These are phyloP conservation scores for Kuschelorhynchus macadamiae DNA, from an alignment of 2,888 invertebrate species.

Conservation along the genomic window DNA sequence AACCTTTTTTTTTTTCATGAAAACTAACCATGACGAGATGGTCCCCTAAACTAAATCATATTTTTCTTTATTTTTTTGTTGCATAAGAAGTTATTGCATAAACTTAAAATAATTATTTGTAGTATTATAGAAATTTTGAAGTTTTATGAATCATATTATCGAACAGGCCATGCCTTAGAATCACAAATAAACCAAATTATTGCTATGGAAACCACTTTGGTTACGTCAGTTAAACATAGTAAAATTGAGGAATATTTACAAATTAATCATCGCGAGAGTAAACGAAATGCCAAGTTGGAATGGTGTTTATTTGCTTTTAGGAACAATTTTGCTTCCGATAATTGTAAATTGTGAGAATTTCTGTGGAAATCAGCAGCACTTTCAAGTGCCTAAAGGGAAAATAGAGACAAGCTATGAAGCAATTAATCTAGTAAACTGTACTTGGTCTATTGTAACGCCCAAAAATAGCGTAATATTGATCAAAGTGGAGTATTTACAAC, in stretches of 20 bases:
- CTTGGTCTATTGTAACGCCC: conserved; percentile 35
- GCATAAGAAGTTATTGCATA: too few relatives aligned
- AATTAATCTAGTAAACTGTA: conserved; percentile 16
- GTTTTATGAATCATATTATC: background rate
- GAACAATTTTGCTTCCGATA: conserved; percentile 9
- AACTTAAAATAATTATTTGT: too few relatives aligned
- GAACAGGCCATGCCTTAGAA: conserved; percentile 1
- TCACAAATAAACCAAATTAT: background rate
- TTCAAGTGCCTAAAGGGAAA: conserved; percentile 22
- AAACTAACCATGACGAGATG: too few relatives aligned
- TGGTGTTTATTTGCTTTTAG: conserved; percentile 26
- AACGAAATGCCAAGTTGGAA: conserved; percentile 32
- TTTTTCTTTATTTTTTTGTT: too few relatives aligned
- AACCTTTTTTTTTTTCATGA: too few relatives aligned
- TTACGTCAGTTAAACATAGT: conserved; percentile 14
- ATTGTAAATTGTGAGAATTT: conserved; percentile 22
- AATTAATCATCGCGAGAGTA: conserved; percentile 3
- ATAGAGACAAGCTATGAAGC: conserved; percentile 24
- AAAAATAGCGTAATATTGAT: conserved; percentile 26
- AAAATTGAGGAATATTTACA: background rate
- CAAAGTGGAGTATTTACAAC: conserved; percentile 20
- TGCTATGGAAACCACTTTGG: conserved; percentile 23
- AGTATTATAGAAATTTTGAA: too few relatives aligned
- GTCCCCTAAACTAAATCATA: too few relatives aligned
- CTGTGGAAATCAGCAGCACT: conserved; percentile 22